Evolutionary conservation across 2,888 invertebrate species (phyloP), one percentile per base, ranked within the genome.

Genomic region (Acleris holmiana): DNA sequence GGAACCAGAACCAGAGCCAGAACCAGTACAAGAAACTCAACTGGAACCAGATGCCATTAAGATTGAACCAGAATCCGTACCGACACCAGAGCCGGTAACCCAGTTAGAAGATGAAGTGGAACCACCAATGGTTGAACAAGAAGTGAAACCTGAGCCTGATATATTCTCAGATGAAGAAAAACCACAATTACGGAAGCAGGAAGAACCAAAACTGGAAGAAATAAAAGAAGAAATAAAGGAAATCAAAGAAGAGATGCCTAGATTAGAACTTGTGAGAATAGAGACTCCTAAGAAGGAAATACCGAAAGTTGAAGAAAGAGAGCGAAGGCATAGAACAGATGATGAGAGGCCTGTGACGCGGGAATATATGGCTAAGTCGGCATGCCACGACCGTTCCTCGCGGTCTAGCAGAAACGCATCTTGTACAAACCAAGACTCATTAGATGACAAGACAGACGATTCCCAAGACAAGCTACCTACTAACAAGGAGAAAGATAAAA

Each of bases 381-480:
- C 91, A 0, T 91, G 91, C 65, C 88, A 90, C 65, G 92, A 91
- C 60, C 77, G 93, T 15, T 90, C 93, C 0, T 83, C 92, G 0
- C 77, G 92, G 7, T 88, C 91, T 0, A 91, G 92, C 66, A 80
- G 87, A 35, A 75, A 75, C 8, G 82, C 80, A 1, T 76, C 86
- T 4, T 84, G 85, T 63, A 80, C 82, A 15, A 89, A 89, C 69
- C 89, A 87, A 58, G 92, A 93, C 68, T 92, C 93, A 1, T 74
- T 91, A 69, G 92, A 93, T 64, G 93, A 93, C 61, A 93, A 93
- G 80, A 93, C 93, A 7, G 93, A 93, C 68, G 93, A 93, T 69
- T 91, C 92, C 10, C 92, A 92, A 72, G 91, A 91, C 67, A 92
- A 90, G 76, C 75, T 89, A 67, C 85, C 67, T 6, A 71, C 73